These are phyloP conservation scores for Ecdyonurus torrentis DNA, from an alignment of 2,888 invertebrate species.

Conservation along the genomic window DNA sequence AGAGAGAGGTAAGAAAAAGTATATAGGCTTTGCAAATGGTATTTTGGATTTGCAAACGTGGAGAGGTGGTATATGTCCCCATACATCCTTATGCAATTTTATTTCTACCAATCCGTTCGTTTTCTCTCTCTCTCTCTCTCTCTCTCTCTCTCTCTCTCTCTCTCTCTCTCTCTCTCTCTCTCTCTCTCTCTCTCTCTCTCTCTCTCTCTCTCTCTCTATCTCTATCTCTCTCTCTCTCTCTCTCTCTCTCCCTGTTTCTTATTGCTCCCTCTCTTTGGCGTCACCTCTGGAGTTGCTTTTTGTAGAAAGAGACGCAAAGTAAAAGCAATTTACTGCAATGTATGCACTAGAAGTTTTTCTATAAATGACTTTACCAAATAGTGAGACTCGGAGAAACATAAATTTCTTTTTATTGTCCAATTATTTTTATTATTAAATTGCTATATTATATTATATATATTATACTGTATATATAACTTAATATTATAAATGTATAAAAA, in stretches of 20 bases:
- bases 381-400: neutral
- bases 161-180: neutral
- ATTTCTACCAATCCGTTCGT: no score
- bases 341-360: neutral
- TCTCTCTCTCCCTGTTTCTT: neutral
- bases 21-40: no score
- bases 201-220: neutral
- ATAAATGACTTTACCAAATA: neutral
- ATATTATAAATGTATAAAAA: no score
- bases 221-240: no score
- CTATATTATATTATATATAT: neutral
- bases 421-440: neutral
- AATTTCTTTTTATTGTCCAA: neutral
- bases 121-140: no score
- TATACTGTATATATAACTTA: neutral
- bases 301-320: neutral
- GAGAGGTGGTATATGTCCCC: no score
- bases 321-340: slow-evolving; percentile 1
- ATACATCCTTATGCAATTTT: no score
- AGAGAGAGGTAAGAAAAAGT: no score
- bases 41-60: no score
- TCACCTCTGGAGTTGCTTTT: neutral
- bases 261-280: neutral
- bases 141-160: no score
- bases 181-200: neutral